Evolutionary conservation across 2,797 vertebrate species (phyloP).

Genomic region (Sebastes umbrosus): DNA sequence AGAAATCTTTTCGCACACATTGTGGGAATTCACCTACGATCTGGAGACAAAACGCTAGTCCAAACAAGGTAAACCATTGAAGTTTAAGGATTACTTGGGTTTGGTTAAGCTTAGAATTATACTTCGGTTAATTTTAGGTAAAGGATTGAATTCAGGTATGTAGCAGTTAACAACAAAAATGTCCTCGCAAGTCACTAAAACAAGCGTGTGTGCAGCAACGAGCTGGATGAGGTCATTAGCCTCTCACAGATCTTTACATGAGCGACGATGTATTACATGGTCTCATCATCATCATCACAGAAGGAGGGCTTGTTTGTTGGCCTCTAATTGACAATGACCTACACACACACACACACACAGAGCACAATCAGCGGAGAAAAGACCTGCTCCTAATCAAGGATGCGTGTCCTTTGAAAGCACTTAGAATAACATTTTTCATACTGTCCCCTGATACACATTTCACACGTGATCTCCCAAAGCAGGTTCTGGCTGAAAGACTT

Average conservation of each 20-base stretch:
- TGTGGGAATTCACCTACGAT: not conserved
- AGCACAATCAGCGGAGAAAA: conserved; percentile 3
- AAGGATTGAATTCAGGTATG: not conserved
- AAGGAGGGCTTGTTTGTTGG: conserved; percentile 9
- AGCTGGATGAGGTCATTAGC: conserved; percentile 30
- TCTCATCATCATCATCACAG: conserved; percentile 21
- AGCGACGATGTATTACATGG: conserved; percentile 24
- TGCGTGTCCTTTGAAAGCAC: not conserved
- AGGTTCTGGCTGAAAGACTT: not conserved
- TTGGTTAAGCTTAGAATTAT: not conserved
- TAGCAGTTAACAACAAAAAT: not conserved
- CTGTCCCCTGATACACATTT: not conserved
- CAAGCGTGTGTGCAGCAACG: not conserved
- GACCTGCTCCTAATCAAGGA: conserved; percentile 29
- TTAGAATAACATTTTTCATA: not conserved
- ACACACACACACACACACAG: not conserved
- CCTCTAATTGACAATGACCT: conserved; percentile 24
- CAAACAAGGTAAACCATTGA: not conserved
- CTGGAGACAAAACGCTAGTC: not conserved
- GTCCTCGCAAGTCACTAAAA: not conserved
- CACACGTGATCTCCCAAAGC: not conserved
- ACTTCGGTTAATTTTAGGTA: not conserved
- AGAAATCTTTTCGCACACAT: not conserved
- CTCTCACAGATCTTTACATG: conserved; percentile 33
- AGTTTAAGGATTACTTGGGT: not conserved